These are phyloP conservation scores for Chrysotoxum bicinctum DNA, from an alignment of 2,888 invertebrate species.

Conservation along the genomic window DNA sequence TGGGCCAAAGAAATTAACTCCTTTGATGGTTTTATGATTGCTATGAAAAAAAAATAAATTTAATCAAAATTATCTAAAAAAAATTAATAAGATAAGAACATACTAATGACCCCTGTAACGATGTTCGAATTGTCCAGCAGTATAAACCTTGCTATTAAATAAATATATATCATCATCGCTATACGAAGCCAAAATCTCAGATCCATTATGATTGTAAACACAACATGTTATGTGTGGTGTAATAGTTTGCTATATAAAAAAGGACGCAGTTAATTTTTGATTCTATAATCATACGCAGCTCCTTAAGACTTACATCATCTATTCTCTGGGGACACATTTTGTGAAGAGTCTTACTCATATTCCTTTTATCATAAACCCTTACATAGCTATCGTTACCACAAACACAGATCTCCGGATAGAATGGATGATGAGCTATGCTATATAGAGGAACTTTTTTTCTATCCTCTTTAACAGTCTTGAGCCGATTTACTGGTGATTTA, in stretches of 20 bases:
- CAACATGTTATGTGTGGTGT: constrained; percentile 90
- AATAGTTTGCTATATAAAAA: constrained; percentile 74
- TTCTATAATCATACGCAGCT: neutral
- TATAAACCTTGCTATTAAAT: constrained; percentile 86
- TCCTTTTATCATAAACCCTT: constrained; percentile 89
- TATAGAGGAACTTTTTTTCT: constrained; percentile 89
- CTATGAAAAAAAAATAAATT: constrained; percentile 79
- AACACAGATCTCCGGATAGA: constrained; percentile 90
- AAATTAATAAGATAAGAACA: constrained; percentile 56
- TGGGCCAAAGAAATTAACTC: constrained; percentile 96
- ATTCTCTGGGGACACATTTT: constrained; percentile 84
- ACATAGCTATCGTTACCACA: constrained; percentile 91
- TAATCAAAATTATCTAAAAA: neutral
- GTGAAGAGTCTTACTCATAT: constrained; percentile 83
- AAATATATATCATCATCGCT: constrained; percentile 96
- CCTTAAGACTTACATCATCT: constrained; percentile 74
- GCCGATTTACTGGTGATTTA: constrained; percentile 80
- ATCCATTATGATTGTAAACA: constrained; percentile 94
- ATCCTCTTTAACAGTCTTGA: constrained; percentile 84
- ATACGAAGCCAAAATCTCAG: constrained; percentile 95
- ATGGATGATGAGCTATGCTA: constrained; percentile 93
- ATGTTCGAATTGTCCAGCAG: constrained; percentile 82
- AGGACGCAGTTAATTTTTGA: neutral
- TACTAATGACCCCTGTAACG: constrained; percentile 86
- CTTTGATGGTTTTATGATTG: constrained; percentile 91